phyloP scores from a whole-genome alignment of 2,113 vertebrate species.

The Crotalus helleri region DNA sequence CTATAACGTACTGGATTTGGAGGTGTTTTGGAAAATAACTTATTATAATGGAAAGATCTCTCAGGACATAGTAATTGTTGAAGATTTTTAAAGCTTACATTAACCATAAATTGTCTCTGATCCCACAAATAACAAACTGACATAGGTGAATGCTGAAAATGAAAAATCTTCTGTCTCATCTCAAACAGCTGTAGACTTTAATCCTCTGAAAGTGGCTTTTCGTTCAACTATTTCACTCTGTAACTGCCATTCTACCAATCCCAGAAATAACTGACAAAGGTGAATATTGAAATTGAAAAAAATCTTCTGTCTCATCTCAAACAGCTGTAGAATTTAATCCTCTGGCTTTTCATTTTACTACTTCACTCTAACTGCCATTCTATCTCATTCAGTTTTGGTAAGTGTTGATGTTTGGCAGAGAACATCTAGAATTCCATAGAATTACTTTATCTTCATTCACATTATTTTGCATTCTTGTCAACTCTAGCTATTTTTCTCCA shows the following conservation, averaged over 20 bases:
- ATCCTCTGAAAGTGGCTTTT: background rate
- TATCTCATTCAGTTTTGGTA: background rate
- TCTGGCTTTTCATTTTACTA: background rate
- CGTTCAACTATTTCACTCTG: background rate
- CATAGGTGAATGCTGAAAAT: background rate
- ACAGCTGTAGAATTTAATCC: background rate
- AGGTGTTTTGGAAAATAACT: background rate
- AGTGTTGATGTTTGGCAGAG: background rate
- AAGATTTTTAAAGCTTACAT: background rate
- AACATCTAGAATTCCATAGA: background rate
- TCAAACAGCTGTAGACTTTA: background rate
- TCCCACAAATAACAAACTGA: background rate
- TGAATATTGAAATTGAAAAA: background rate
- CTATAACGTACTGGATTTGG: background rate
- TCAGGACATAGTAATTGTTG: background rate
- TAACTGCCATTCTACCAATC: background rate
- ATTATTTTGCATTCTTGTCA: background rate
- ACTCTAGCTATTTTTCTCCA: background rate
- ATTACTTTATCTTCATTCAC: background rate
- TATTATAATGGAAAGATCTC: background rate
- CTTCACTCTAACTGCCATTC: background rate
- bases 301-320: background rate
- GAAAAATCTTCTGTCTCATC: background rate
- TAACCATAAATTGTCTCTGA: background rate
- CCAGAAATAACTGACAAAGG: background rate